Evolutionary conservation across 1,140 invertebrate genomes (phyloP).

Genomic region (Drosophila nasuta): DNA sequence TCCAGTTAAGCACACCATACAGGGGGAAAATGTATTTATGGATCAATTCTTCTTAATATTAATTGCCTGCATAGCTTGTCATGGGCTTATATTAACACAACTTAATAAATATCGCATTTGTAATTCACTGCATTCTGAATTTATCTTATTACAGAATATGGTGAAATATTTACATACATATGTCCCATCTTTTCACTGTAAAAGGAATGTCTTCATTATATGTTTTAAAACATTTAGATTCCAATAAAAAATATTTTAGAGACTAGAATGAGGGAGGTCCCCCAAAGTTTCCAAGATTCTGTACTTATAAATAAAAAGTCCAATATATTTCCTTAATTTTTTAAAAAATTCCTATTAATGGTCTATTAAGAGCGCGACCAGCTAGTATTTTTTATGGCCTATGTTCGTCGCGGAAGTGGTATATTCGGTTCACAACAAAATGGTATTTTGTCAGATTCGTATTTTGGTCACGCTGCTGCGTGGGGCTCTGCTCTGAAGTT

Average conservation of each 20-base stretch:
- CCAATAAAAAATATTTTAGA: too few relatives aligned
- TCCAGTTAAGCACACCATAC: slow-evolving; percentile 95
- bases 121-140: slow-evolving; percentile 19
- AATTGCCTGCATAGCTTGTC: too few relatives aligned
- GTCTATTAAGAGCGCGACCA: background rate
- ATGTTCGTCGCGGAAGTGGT: background rate
- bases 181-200: too few relatives aligned
- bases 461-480: slow-evolving; percentile 28
- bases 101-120: slow-evolving; percentile 13
- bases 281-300: too few relatives aligned
- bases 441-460: background rate
- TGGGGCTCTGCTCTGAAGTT: slow-evolving; percentile 35
- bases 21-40: slow-evolving; percentile 97
- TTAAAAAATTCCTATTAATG: too few relatives aligned
- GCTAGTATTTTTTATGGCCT: background rate
- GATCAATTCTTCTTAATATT: slow-evolving; percentile 42
- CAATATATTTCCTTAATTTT: too few relatives aligned
- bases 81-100: background rate
- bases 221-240: too few relatives aligned
- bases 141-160: background rate
- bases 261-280: too few relatives aligned
- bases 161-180: too few relatives aligned
- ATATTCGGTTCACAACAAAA: background rate
- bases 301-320: too few relatives aligned
- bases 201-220: too few relatives aligned